A percentile compares a stretch with the other conserved stretches of the same genome.
Evolutionary conservation across 2,113 vertebrate species (phyloP).

Genomic region (Scophthalmus maximus): DNA sequence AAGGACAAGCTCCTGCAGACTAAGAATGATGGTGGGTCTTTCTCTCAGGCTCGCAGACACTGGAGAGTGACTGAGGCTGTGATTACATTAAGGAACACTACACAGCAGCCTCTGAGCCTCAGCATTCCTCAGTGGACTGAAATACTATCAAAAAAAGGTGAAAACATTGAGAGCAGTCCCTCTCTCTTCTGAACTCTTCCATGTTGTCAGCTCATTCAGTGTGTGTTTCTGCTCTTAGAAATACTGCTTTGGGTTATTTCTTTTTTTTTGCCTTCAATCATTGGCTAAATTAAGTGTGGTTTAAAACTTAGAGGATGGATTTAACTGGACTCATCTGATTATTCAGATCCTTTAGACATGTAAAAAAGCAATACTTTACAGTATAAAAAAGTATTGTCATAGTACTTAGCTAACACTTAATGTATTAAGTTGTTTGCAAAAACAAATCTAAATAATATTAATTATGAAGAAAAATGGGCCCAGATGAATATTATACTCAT

Average conservation of each 20-base stretch:
- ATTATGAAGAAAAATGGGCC: too few relatives aligned
- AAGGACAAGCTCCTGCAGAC: conserved; percentile 30
- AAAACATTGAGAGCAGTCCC: conserved; percentile 23
- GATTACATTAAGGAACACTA: conserved; percentile 56
- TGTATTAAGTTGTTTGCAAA: too few relatives aligned
- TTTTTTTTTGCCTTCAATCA: conserved; percentile 5
- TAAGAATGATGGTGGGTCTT: conserved; percentile 41
- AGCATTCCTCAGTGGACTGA: conserved; percentile 31
- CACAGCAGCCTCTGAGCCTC: conserved; percentile 30
- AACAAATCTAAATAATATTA: too few relatives aligned
- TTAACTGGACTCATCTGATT: too few relatives aligned
- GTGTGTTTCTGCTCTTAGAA: conserved; percentile 3
- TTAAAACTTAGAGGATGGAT: too few relatives aligned
- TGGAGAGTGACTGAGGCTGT: conserved; percentile 26
- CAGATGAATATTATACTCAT: too few relatives aligned
- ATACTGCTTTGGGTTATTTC: too few relatives aligned
- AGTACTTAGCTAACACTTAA: too few relatives aligned
- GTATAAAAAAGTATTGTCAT: too few relatives aligned
- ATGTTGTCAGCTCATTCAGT: conserved; percentile 11
- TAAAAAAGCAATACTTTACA: too few relatives aligned
- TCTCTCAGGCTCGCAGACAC: conserved; percentile 19
- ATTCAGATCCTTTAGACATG: too few relatives aligned
- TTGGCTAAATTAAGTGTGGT: not conserved
- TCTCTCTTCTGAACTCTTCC: not conserved
- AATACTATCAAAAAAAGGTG: conserved; percentile 31